Evolutionary conservation across 92 coral and sea anemone genomes (phyloP).

Genomic region (Muricea muricata): DNA sequence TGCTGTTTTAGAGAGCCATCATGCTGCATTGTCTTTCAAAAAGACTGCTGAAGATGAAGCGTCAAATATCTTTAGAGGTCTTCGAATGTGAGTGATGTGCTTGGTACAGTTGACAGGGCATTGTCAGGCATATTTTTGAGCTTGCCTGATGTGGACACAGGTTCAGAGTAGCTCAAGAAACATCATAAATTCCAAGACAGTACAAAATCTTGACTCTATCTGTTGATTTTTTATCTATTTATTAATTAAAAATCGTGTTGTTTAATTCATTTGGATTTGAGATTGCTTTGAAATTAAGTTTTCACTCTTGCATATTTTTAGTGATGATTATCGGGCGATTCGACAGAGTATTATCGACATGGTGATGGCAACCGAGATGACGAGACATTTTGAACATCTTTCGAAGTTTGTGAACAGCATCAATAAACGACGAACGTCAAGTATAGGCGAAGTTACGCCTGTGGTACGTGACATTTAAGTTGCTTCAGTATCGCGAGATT

Average conservation of each 20-base stretch:
- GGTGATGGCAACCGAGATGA: slow-evolving; percentile 99
- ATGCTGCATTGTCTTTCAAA: slow-evolving; percentile 96
- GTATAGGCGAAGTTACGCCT: slow-evolving; percentile 97
- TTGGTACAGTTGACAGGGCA: no score
- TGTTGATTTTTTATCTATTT: no score
- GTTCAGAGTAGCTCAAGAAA: no score
- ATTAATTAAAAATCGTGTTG: no score
- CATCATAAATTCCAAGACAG: no score
- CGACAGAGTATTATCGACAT: slow-evolving; percentile 96
- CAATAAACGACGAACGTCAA: slow-evolving; percentile 95
- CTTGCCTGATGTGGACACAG: no score
- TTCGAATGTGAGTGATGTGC: slow-evolving; percentile 78
- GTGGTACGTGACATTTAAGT: slow-evolving; percentile 72
- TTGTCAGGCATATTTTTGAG: no score
- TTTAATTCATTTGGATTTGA: no score
- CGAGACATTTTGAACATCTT: slow-evolving; percentile 96
- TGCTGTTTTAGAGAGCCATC: slow-evolving; percentile 98
- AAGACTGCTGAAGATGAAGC: slow-evolving; percentile 85
- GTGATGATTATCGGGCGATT: slow-evolving; percentile 93
- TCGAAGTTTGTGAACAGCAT: slow-evolving; percentile 98
- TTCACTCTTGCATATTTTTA: slow-evolving; percentile 24
- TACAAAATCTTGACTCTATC: no score
- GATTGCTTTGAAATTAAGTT: background rate
- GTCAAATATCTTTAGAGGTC: slow-evolving; percentile 92
- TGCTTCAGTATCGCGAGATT: no score